Base-by-base conservation (phyloP, 2,797 vertebrate genomes). In the Typhlichthys subterraneus region DNA sequence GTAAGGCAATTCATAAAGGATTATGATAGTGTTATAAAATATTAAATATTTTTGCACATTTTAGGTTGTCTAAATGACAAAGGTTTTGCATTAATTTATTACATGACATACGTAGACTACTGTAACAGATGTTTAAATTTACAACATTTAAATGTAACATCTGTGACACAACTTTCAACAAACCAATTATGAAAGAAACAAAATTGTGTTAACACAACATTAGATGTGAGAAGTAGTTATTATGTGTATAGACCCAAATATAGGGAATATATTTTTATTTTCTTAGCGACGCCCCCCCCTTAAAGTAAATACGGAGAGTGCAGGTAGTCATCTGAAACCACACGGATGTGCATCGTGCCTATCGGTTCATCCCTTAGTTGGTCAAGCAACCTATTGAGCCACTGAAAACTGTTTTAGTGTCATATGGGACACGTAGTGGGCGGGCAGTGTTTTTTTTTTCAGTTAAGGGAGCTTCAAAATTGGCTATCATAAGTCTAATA, bases 391-490 rank as follows among this genome's bases (percentile, higher is more conserved):
- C 7, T 33, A 58, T 47, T 49, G 12, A 23, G 15, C 45, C 55
- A 33, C 61, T 54, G 48, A 15, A 13, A 52, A 13, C 33, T 11
- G 3, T 57, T 17, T 19, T 12, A 46, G 15, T 23, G 13, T 14
- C 46, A 55, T 33, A 67, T 13, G 53, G 49, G 65, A 63, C 52
- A 45, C 75, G 47, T 53, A 54, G 70, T 80, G 77, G 72, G 80
- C 67, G 65, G 69, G 70, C 50, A 57, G 59, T 45, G 60, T 52
- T 63, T 73, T 64, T 52, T 33, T 51, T 50, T 72, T 42, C 49
- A 64, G 59, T 73, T 67, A 59, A 56, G 13, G 55, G 51, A 59
- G 65, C n/a, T 75, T 72, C 61, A 74, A 71, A 82, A 79, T 67
- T 57, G 54, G 65, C 65, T 8, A 2, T 42, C 60, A 15, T 29